Evolutionary conservation across 2,113 vertebrate species (phyloP).

Genomic region (Perccottus glenii): DNA sequence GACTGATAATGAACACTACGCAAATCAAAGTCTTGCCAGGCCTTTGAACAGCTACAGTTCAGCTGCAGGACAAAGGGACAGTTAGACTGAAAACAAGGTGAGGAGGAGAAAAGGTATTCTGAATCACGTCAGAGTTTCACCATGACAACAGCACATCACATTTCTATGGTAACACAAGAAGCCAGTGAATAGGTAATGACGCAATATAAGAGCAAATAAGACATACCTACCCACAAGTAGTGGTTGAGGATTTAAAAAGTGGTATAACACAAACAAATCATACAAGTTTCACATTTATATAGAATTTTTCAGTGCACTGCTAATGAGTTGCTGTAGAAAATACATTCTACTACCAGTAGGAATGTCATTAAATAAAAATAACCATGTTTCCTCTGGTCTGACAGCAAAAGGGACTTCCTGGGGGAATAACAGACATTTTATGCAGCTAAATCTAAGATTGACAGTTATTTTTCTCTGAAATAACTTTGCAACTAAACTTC

Average conservation of each 20-base stretch:
- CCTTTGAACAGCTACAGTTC: conserved; percentile 46
- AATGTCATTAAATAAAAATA: conserved; percentile 19
- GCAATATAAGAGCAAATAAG: neutral
- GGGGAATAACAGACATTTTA: conserved; percentile 1
- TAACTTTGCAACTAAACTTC: conserved; percentile 15
- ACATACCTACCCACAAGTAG: too few species aligned
- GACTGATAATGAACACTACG: conserved; percentile 49
- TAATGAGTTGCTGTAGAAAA: neutral
- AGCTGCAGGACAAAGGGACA: conserved; percentile 27
- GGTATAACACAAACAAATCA: too few species aligned
- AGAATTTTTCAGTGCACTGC: conserved; percentile 2
- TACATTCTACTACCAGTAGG: conserved; percentile 20
- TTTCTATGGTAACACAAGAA: conserved; percentile 43
- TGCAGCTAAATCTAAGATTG: conserved; percentile 8
- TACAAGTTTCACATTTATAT: too few species aligned
- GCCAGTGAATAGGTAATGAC: conserved; percentile 27
- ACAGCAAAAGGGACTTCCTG: conserved; percentile 5
- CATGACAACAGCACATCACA: conserved; percentile 53
- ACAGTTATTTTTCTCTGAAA: conserved; percentile 1
- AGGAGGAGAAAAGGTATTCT: conserved; percentile 36
- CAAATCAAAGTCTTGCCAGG: conserved; percentile 55
- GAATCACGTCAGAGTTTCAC: conserved; percentile 25
- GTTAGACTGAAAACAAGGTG: conserved; percentile 47
- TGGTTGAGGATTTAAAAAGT: too few species aligned
- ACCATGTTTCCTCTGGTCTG: conserved; percentile 37